phyloP scores from a whole-genome alignment of 2,113 vertebrate genomes.

The Chloroceryle aenea region DNA sequence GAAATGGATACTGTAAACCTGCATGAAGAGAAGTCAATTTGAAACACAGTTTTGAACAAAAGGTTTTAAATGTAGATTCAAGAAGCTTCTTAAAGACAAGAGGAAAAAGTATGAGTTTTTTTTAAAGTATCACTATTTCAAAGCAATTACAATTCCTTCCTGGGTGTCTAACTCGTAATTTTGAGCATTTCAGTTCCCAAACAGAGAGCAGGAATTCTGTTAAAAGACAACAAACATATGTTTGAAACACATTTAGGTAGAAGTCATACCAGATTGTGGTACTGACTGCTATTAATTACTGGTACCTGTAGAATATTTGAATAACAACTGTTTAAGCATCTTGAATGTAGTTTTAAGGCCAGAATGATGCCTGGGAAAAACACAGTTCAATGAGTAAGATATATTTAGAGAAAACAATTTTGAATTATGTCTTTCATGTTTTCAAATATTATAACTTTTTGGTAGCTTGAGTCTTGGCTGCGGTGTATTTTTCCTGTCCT shows the following conservation, averaged over 20 bases:
- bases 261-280: neutral
- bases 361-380: neutral
- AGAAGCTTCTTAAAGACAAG: neutral
- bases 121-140: neutral
- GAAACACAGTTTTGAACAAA: neutral
- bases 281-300: neutral
- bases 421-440: neutral
- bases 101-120: neutral
- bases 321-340: neutral
- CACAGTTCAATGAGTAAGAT: neutral
- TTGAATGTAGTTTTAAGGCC: neutral
- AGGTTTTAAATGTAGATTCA: neutral
- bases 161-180: neutral
- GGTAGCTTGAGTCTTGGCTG: neutral
- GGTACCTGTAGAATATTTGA: neutral
- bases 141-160: neutral
- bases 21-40: neutral
- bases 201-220: accelerated
- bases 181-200: neutral
- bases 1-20: neutral
- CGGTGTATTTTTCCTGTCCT: neutral
- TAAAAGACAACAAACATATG: neutral
- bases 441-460: neutral
- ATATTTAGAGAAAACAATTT: neutral
- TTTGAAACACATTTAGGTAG: neutral